These are phyloP conservation scores for Columba janthina DNA, from an alignment of 2,113 vertebrate genomes.

Conservation along the genomic window DNA sequence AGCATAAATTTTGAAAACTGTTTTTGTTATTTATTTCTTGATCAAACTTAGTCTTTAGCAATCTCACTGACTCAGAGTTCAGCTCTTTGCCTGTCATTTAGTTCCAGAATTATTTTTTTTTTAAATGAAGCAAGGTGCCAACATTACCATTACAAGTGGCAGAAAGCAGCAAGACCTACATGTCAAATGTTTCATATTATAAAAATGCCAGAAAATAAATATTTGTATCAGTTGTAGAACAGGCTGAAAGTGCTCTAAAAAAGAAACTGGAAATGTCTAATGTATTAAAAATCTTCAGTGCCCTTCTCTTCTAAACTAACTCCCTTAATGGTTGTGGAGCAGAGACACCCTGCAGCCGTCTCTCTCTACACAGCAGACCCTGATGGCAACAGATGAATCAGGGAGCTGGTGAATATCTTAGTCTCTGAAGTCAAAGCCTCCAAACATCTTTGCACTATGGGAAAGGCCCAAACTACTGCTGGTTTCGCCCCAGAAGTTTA, in stretches of 20 bases:
- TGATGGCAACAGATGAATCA: not conserved
- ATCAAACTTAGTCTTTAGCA: not conserved
- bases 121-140: not conserved
- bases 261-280: not conserved
- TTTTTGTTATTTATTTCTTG: not conserved
- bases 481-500: not conserved
- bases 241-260: not conserved
- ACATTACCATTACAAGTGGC: not conserved
- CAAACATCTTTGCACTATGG: not conserved
- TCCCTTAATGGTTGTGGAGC: not conserved
- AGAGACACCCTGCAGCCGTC: not conserved
- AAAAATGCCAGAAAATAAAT: not conserved
- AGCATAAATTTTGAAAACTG: not conserved
- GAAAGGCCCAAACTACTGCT: not conserved
- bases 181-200: not conserved
- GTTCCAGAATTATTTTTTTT: not conserved
- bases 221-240: not conserved
- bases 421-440: not conserved
- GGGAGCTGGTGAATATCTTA: not conserved
- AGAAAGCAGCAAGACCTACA: not conserved
- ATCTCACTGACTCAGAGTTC: not conserved
- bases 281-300: not conserved
- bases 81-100: not conserved
- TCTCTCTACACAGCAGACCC: not conserved
- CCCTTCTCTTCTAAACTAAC: not conserved